A percentile compares a stretch with the other conserved stretches of the same genome.
phyloP scores from a whole-genome alignment of 35 echinoderm and acorn worm species.

The Patiria miniata region DNA sequence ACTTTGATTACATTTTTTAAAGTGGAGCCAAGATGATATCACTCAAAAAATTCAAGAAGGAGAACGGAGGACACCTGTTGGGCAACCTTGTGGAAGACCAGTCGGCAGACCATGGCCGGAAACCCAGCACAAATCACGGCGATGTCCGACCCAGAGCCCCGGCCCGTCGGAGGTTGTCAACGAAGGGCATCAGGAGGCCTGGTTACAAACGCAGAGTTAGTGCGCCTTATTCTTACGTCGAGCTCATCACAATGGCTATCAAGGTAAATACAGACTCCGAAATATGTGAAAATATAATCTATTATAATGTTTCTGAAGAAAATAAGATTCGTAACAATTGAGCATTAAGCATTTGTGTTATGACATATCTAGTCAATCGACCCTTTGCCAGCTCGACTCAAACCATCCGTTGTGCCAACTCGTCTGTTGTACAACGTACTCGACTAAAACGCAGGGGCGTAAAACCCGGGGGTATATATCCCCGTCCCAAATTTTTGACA shows the following conservation, averaged over 20 bases:
- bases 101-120: not conserved
- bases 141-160: not conserved
- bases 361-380: no score
- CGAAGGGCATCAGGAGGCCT: not conserved
- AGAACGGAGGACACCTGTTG: not conserved
- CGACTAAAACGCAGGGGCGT: no score
- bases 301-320: no score
- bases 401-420: no score
- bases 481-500: no score
- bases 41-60: not conserved
- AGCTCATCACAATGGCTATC: constrained; percentile 78
- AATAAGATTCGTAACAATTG: no score
- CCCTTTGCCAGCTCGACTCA: no score
- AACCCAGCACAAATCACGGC: not conserved
- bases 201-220: not conserved
- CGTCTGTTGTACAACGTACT: no score
- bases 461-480: no score
- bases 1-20: not conserved
- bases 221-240: constrained; percentile 58
- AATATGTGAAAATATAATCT: no score
- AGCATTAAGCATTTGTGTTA: no score
- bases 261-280: constrained; percentile 7
- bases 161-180: not conserved
- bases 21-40: not conserved
- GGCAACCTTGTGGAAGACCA: not conserved